Conservation (phyloP, 2,797 vertebrate species). For the Simalia tracyae region DNA sequence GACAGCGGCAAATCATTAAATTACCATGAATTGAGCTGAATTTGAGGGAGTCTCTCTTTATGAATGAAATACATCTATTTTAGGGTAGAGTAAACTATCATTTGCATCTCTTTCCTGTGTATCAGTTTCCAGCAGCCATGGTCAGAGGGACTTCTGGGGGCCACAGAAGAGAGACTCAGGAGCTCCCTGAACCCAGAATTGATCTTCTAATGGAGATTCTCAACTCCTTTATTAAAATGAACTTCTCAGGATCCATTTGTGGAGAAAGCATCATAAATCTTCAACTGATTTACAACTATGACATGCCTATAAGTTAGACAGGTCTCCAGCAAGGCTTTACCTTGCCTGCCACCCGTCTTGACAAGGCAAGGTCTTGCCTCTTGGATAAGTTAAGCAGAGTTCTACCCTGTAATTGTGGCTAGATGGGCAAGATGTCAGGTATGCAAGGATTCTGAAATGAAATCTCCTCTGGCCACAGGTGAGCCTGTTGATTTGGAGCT, state of each 20-base stretch:
- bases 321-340: background rate
- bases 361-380: background rate
- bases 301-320: no score
- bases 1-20: background rate
- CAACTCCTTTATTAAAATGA: background rate
- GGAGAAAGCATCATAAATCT: no score
- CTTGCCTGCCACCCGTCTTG: background rate
- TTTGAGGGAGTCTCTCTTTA: background rate
- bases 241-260: background rate
- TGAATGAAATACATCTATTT: background rate
- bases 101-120: background rate
- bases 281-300: background rate
- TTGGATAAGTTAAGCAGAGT: background rate
- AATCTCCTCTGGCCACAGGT: conserved; percentile 23
- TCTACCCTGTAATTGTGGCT: background rate
- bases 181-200: background rate
- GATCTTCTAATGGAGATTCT: background rate
- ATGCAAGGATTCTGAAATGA: background rate
- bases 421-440: background rate
- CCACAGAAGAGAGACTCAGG: background rate
- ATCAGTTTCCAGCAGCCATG: background rate
- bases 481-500: conserved; percentile 36
- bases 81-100: background rate
- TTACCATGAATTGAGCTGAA: background rate
- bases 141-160: background rate